Evolutionary conservation across 2,113 vertebrate genomes (phyloP).

Genomic region (Alectura lathami): DNA sequence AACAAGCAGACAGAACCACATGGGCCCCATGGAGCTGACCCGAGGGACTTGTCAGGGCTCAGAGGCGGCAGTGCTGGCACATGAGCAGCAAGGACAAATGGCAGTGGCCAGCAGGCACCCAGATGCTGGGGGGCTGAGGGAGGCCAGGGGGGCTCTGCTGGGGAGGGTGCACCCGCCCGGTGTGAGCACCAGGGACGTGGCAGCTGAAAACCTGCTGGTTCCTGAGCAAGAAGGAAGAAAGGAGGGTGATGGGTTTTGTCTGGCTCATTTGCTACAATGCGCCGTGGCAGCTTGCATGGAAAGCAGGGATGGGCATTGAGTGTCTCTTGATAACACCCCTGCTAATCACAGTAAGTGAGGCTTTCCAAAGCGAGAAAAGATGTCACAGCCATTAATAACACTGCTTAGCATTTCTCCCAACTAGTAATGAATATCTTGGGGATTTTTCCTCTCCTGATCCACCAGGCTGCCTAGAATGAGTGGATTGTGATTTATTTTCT

Average conservation of each 20-base stretch:
- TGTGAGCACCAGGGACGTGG: background rate
- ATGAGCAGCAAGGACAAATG: background rate
- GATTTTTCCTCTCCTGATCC: background rate
- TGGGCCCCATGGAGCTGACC: background rate
- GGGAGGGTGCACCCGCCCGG: rapidly evolving
- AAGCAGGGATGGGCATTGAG: background rate
- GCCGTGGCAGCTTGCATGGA: background rate
- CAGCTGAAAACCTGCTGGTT: background rate
- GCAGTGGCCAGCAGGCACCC: background rate
- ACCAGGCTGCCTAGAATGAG: background rate
- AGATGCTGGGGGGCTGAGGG: background rate
- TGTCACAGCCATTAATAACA: background rate
- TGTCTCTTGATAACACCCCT: background rate
- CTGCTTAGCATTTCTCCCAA: background rate
- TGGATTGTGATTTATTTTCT: background rate
- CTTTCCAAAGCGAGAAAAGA: background rate
- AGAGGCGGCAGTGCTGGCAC: no score
- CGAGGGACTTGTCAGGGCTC: no score
- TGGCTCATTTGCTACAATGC: background rate
- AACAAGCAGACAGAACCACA: background rate
- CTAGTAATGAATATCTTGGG: background rate
- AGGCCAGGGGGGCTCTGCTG: background rate
- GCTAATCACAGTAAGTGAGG: background rate
- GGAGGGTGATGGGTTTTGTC: background rate
- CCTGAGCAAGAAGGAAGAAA: background rate